Percentiles rank a stretch among this genome's conserved stretches.
These are phyloP conservation scores for Syrrhaptes paradoxus DNA, from an alignment of 2,113 vertebrate genomes.

Conservation along the genomic window DNA sequence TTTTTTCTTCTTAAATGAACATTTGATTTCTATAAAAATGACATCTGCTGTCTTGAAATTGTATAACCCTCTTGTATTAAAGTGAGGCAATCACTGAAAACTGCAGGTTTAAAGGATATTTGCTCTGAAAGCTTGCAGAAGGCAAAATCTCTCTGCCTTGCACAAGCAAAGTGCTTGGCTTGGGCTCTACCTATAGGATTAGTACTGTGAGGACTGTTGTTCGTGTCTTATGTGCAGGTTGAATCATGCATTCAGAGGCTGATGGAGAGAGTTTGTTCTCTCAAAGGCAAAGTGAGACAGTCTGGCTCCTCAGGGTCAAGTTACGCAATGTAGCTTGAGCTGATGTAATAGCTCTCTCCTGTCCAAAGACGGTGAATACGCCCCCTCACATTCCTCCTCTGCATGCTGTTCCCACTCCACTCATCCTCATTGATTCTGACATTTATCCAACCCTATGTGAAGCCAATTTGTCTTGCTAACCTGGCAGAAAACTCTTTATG, in stretches of 20 bases:
- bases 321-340: not conserved
- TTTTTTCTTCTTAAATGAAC: not conserved
- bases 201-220: not conserved
- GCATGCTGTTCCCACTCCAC: not conserved
- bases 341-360: not conserved
- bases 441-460: not conserved
- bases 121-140: not conserved
- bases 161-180: not conserved
- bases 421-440: not conserved
- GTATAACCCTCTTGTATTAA: not conserved
- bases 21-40: slow-evolving; percentile 32
- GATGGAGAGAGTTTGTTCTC: not conserved
- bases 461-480: not conserved
- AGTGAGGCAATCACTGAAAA: not conserved
- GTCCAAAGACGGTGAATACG: not conserved
- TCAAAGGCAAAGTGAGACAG: not conserved
- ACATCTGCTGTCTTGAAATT: not conserved
- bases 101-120: not conserved
- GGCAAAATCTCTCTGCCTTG: not conserved
- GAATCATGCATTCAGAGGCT: not conserved
- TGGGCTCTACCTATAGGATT: not conserved
- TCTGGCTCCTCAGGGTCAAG: not conserved
- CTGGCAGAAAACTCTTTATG: not conserved
- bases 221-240: not conserved
- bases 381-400: not conserved